Evolutionary conservation across 2,797 vertebrate genomes (phyloP), one percentile per base, ranked within the genome.

Genomic region (Channa striata): DNA sequence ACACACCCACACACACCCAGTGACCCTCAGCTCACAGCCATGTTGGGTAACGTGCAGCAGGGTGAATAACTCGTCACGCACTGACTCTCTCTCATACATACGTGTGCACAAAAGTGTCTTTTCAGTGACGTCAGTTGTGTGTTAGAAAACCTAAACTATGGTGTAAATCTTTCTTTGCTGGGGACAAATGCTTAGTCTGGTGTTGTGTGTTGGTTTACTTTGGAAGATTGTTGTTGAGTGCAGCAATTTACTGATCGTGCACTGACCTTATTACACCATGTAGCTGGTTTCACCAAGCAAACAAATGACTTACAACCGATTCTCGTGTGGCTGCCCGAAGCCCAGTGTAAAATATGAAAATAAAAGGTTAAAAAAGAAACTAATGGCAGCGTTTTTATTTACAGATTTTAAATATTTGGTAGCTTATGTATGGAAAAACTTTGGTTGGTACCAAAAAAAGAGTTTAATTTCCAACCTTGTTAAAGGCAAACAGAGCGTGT

Each of bases 1-100:
- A 77, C 51, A 54, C 17, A 25, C 36, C 21, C 17, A 52, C 14
- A 49, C 42, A 47, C 30, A 58, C 75, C 20, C 72, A 7, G n/a
- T 40, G 72, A 84, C 76, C 81, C 66, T 19, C 59, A 40, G 6
- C 46, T 62, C 59, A 58, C 16, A n/a, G 56, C 72, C 83, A 83
- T 87, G 83, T 89, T 83, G 64, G 87, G 83, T 73, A 78, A 80
- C 73, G 75, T 62, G 23, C 52, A 62, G 59, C 66, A 75, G 70
- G 68, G 73, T 74, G 72, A 72, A 82, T 68, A 81, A 46, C 64
- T 49, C 59, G 60, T 59, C 64, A 44, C 5, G 10, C 19, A 16
- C 54, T 39, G 62, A 54, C 37, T 72, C 23, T 46, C 34, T 53
- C 21, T 43, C 40, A 17, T 17, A 59, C 30, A 47, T 39, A 61